Evolutionary conservation across 2,797 vertebrate species (phyloP).

Genomic region (Miichthys miiuy): DNA sequence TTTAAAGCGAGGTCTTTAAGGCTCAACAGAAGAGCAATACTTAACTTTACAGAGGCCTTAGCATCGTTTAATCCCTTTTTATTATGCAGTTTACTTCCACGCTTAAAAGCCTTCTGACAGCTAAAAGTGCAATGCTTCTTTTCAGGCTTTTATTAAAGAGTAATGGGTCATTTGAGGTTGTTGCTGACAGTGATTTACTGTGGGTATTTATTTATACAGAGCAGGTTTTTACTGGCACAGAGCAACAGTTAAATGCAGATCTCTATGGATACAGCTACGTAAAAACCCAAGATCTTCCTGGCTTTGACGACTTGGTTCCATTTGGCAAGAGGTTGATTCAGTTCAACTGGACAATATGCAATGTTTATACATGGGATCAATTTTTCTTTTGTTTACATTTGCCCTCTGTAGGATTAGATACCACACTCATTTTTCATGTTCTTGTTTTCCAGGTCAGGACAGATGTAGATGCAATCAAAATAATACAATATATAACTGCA

Average conservation of each 20-base stretch:
- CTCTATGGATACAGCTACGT: constrained; percentile 57
- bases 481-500: constrained; percentile 42
- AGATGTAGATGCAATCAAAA: constrained; percentile 63
- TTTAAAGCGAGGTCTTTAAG: constrained; percentile 37
- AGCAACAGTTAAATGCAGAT: constrained; percentile 53
- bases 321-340: constrained; percentile 56
- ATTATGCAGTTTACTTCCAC: constrained; percentile 50
- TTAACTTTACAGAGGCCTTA: constrained; percentile 21
- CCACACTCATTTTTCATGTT: constrained; percentile 66
- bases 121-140: constrained; percentile 41
- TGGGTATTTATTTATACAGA: constrained; percentile 69
- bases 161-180: constrained; percentile 64
- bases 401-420: constrained; percentile 55
- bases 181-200: constrained; percentile 68
- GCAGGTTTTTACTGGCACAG: constrained; percentile 72
- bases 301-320: constrained; percentile 59
- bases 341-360: constrained; percentile 44
- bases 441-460: constrained; percentile 61
- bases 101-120: constrained; percentile 52
- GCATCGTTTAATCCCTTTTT: constrained; percentile 37
- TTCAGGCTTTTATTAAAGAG: constrained; percentile 61
- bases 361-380: constrained; percentile 57
- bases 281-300: constrained; percentile 56
- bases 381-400: constrained; percentile 65
- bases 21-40: constrained; percentile 27